Conservation (phyloP, 2,113 vertebrate species). For the Mus pahari region DNA sequence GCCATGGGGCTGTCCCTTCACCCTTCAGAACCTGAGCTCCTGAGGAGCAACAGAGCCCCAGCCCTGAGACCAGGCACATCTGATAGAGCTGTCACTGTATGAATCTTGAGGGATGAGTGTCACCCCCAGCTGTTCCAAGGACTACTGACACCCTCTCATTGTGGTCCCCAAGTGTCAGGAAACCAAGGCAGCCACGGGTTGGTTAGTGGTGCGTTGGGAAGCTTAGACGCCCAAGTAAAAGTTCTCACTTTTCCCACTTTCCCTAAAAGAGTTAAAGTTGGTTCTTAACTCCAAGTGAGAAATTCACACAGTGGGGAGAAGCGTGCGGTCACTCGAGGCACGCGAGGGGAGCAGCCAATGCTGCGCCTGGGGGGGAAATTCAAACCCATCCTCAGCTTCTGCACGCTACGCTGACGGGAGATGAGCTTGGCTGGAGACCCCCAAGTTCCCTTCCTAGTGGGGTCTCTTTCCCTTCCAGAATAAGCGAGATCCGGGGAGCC, state of each 20-base stretch:
- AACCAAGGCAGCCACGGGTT: neutral
- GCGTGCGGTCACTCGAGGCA: neutral
- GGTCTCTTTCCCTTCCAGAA: neutral
- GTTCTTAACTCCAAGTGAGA: neutral
- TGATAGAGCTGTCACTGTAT: neutral
- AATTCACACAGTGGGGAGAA: neutral
- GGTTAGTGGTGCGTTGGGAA: neutral
- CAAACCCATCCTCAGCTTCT: neutral
- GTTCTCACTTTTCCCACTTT: neutral
- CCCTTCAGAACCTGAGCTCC: neutral
- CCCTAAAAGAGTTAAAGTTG: neutral
- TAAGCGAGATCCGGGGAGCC: neutral
- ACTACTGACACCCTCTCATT: neutral
- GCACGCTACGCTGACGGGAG: neutral
- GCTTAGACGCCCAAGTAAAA: neutral
- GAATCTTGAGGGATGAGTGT: neutral
- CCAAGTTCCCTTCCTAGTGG: neutral
- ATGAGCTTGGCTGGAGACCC: neutral
- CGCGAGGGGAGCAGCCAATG: constrained; percentile 2
- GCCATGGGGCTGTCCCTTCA: neutral
- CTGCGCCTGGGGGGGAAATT: neutral
- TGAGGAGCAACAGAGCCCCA: neutral
- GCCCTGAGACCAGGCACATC: neutral
- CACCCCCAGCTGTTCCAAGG: accelerated
- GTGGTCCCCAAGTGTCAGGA: neutral